Conservation (phyloP, 1,140 invertebrate species). For the Drosophila navojoa region DNA sequence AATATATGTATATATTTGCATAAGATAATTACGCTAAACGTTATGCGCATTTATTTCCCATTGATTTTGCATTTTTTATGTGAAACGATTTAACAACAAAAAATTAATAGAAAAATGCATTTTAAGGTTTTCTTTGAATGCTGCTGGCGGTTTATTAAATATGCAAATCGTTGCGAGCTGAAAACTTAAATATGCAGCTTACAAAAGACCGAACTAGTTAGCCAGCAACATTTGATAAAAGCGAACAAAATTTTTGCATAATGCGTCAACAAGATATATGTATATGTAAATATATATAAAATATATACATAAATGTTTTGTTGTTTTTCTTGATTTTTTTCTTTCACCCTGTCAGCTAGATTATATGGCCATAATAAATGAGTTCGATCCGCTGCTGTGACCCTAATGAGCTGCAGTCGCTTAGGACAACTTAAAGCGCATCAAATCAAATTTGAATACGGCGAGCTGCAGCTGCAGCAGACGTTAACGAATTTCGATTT, state of each 20-base stretch:
- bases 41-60: slow-evolving; percentile 74
- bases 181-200: slow-evolving; percentile 72
- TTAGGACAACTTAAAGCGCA: slow-evolving; percentile 2
- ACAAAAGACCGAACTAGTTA: slow-evolving; percentile 60
- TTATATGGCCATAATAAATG: slow-evolving; percentile 64
- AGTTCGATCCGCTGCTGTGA: slow-evolving; percentile 38
- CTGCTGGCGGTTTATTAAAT: slow-evolving; percentile 48
- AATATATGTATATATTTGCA: slow-evolving; percentile 33
- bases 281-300: background rate
- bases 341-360: slow-evolving; percentile 18
- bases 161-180: slow-evolving; percentile 65
- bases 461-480: slow-evolving; percentile 30
- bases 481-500: slow-evolving; percentile 27
- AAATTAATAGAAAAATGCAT: slow-evolving; percentile 28
- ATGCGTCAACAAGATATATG: slow-evolving; percentile 27
- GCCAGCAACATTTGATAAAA: slow-evolving; percentile 34
- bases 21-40: slow-evolving; percentile 75
- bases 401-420: slow-evolving; percentile 60
- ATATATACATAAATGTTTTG: no score
- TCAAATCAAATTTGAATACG: slow-evolving; percentile 39
- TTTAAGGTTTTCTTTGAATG: slow-evolving; percentile 35
- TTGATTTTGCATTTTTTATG: slow-evolving; percentile 25
- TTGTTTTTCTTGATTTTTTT: background rate
- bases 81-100: slow-evolving; percentile 22
- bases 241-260: slow-evolving; percentile 50